These are phyloP conservation scores for Perodicticus potto DNA, from an alignment of 2,797 vertebrate genomes.

Conservation along the genomic window DNA sequence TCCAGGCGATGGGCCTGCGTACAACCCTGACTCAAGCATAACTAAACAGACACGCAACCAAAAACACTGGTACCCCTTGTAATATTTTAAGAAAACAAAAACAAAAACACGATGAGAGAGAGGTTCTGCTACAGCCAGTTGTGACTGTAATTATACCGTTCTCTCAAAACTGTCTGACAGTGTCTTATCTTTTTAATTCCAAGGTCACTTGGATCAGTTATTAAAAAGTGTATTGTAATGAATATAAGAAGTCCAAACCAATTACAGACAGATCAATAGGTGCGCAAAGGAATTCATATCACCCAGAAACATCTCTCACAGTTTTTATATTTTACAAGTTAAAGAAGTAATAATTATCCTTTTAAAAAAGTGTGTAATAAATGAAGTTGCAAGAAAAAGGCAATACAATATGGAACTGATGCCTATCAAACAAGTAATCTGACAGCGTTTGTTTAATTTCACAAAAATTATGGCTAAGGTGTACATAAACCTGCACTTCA, in stretches of 20 bases:
- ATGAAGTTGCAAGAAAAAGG: constrained; percentile 63
- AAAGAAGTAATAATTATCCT: constrained; percentile 66
- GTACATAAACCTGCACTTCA: background rate
- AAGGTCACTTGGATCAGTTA: constrained; percentile 39
- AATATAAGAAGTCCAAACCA: constrained; percentile 56
- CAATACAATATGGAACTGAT: constrained; percentile 4
- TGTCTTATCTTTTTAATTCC: background rate
- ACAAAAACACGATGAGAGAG: too few species aligned
- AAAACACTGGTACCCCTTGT: too few species aligned
- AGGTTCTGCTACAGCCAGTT: too few species aligned
- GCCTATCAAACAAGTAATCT: too few species aligned
- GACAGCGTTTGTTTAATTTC: constrained; percentile 29
- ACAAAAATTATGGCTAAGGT: background rate
- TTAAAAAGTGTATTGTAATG: background rate
- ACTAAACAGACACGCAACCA: too few species aligned
- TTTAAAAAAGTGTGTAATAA: constrained; percentile 74
- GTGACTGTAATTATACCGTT: too few species aligned
- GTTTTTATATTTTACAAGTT: constrained; percentile 58
- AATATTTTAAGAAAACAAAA: too few species aligned
- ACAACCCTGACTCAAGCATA: too few species aligned
- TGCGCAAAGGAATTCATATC: background rate
- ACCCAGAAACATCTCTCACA: constrained; percentile 16
- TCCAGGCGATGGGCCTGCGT: too few species aligned
- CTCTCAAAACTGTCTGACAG: background rate
- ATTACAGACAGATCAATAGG: background rate